phyloP scores from a whole-genome alignment of 2,797 vertebrate species.

The Percopsis omiscomaycus region DNA sequence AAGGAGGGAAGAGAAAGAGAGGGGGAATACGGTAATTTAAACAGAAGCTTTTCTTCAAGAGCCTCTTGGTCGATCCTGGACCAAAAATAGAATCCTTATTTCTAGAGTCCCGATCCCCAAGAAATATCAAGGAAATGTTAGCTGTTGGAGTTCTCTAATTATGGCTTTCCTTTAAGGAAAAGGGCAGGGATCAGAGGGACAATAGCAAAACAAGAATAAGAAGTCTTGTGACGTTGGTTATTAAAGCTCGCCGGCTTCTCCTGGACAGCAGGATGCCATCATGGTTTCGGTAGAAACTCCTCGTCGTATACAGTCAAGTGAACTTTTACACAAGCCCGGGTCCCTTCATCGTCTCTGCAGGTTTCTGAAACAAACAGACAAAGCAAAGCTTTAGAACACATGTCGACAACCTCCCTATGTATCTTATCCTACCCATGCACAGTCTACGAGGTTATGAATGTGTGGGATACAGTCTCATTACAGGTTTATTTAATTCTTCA shows the following conservation, averaged over 20 bases:
- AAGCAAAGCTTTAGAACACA: constrained; percentile 19
- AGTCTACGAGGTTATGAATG: neutral
- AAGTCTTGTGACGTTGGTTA: constrained; percentile 18
- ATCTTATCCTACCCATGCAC: neutral
- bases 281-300: constrained; percentile 51
- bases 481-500: too few species aligned
- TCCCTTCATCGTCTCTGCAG: constrained; percentile 40
- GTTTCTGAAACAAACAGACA: constrained; percentile 62
- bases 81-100: constrained; percentile 52
- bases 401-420: neutral
- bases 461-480: too few species aligned
- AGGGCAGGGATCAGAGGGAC: constrained; percentile 22
- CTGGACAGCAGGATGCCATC: constrained; percentile 44
- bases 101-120: constrained; percentile 52
- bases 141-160: constrained; percentile 38
- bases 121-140: constrained; percentile 58
- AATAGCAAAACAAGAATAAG: constrained; percentile 17
- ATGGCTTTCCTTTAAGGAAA: constrained; percentile 40
- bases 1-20: constrained; percentile 44
- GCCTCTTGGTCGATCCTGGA: constrained; percentile 44
- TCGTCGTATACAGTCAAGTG: constrained; percentile 19
- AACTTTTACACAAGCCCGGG: constrained; percentile 32
- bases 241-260: constrained; percentile 48
- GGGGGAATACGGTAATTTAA: constrained; percentile 48
- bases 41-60: constrained; percentile 53